A percentile compares a stretch with the other conserved stretches of the same genome.
Conservation (phyloP, 2,113 vertebrate species). For the Dendropsophus ebraccatus region DNA sequence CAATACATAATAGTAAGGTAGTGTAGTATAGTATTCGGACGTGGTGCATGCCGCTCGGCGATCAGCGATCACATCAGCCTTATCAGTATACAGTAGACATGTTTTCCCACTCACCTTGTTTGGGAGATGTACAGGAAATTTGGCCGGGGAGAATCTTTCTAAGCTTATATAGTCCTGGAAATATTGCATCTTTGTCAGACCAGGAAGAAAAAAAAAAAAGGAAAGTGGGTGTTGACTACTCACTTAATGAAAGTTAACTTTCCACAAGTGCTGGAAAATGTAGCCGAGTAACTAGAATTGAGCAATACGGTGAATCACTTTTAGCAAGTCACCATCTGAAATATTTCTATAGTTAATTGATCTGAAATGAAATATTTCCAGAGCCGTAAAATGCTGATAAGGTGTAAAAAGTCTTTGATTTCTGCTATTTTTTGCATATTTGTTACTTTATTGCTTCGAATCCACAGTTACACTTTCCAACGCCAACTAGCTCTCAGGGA, state of each 20-base stretch:
- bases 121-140: slow-evolving; percentile 53
- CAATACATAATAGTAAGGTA: not conserved
- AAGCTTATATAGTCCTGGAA: slow-evolving; percentile 74
- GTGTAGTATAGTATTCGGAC: not conserved
- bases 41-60: not conserved
- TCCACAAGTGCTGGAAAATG: slow-evolving; percentile 74
- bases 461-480: not conserved
- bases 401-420: not conserved
- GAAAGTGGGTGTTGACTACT: slow-evolving; percentile 50
- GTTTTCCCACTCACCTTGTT: slow-evolving; percentile 71
- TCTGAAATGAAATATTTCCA: not conserved
- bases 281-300: slow-evolving; percentile 73
- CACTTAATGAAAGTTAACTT: slow-evolving; percentile 76
- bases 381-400: not conserved
- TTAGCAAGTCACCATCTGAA: not conserved
- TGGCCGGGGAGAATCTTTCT: slow-evolving; percentile 53
- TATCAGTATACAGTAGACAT: not conserved
- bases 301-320: slow-evolving; percentile 60
- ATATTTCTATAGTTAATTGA: not conserved
- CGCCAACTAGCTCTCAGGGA: no score
- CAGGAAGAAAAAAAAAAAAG: slow-evolving; percentile 53
- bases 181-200: slow-evolving; percentile 68
- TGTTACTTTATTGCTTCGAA: not conserved
- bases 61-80: not conserved
- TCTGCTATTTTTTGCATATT: not conserved